Evolutionary conservation across 2,888 invertebrate genomes (phyloP).

Genomic region (Belgica antarctica): DNA sequence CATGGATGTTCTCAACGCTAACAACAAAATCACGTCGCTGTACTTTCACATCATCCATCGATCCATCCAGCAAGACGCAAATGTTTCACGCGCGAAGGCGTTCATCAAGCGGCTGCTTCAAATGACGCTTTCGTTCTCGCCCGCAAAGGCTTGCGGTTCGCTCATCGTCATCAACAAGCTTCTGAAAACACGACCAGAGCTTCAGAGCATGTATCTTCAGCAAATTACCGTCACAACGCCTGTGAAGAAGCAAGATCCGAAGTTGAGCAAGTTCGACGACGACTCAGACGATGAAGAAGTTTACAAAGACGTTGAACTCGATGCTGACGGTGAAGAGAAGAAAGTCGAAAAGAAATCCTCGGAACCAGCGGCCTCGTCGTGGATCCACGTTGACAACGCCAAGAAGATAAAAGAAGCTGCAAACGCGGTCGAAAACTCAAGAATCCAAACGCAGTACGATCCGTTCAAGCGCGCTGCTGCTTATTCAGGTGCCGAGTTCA

Average conservation of each 20-base stretch:
- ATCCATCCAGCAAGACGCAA: slow-evolving; percentile 76
- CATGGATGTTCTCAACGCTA: slow-evolving; percentile 62
- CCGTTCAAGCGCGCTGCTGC: slow-evolving; percentile 78
- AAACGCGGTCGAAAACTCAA: slow-evolving; percentile 52
- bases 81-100: slow-evolving; percentile 69
- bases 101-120: slow-evolving; percentile 81
- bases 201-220: slow-evolving; percentile 50
- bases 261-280: slow-evolving; percentile 51
- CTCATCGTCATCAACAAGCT: slow-evolving; percentile 60
- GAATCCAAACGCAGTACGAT: slow-evolving; percentile 61
- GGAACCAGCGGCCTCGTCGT: slow-evolving; percentile 49
- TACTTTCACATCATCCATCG: slow-evolving; percentile 85
- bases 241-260: slow-evolving; percentile 46
- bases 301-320: slow-evolving; percentile 43
- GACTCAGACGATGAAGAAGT: slow-evolving; percentile 50
- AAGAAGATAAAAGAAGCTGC: slow-evolving; percentile 46
- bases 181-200: slow-evolving; percentile 68
- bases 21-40: slow-evolving; percentile 66
- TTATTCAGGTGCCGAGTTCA: slow-evolving; percentile 73
- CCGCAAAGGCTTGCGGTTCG: slow-evolving; percentile 78
- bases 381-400: slow-evolving; percentile 51
- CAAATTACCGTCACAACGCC: slow-evolving; percentile 47
- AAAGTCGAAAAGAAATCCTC: slow-evolving; percentile 49
- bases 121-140: slow-evolving; percentile 66
- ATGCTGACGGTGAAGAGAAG: slow-evolving; percentile 5